Evolutionary conservation across 2,888 invertebrate species (phyloP), one percentile per base, ranked within the genome.

Genomic region (Drosophila birchii): DNA sequence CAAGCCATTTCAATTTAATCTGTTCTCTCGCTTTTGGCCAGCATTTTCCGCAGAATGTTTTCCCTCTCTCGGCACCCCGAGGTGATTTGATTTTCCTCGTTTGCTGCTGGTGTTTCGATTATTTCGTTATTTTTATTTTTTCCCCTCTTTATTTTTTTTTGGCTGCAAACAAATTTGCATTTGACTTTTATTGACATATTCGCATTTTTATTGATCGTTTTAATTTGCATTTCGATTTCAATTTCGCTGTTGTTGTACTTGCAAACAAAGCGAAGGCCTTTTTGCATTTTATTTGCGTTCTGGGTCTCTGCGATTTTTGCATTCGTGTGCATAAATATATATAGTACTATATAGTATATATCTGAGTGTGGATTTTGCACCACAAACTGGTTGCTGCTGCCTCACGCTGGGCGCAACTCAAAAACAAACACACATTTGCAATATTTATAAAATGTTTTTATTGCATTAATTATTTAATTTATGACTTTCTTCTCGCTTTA

Each of bases 161-260:
- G 70, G 66, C 26, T 80, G 73, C 78, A 83, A 66, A 63, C 54
- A 73, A 80, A 87, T 86, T 86, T 85, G 89, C 89, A 89, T 86
- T 86, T 76, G 88, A 87, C 79, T 87, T 89, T 89, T 86, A 89
- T 88, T 86, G 89, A 89, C 77, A 87, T 81, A 81, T 86, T 86
- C 82, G 88, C 88, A 78, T 77, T 87, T 89, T 82, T 86, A 86
- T 86, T 89, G 86, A 86, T 86, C 89, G 86, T 70, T 82, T 87
- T 76, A 85, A 86, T 86, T 86, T 86, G 86, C 86, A 86, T 86
- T 86, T 87, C 69, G 76, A 80, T 74, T 79, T 78, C 76, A 68
- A 79, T 79, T 86, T 72, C 44, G 71, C 57, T 57, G 53, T 68
- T 75, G 70, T 76, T 78, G 78, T 67, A 68, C 60, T 78, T 70